A percentile compares a stretch with the other conserved stretches of the same genome.
phyloP scores from a whole-genome alignment of 2,113 vertebrate genomes.

The Raphicerus campestris region DNA sequence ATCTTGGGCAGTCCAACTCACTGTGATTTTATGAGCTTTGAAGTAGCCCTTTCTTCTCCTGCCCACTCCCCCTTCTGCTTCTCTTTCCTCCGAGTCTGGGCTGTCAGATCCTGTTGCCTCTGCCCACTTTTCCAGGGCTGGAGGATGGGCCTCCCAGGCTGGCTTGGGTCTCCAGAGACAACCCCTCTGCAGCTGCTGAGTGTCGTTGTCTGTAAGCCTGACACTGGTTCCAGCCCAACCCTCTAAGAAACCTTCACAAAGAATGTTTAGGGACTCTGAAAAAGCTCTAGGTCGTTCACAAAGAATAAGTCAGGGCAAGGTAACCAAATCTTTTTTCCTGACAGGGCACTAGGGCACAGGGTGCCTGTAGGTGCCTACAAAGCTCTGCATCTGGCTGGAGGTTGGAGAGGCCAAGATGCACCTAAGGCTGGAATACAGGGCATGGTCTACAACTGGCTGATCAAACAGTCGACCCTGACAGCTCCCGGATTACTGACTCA shows the following conservation, averaged over 20 bases:
- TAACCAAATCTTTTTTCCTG: not conserved
- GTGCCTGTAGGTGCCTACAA: not conserved
- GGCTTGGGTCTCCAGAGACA: not conserved
- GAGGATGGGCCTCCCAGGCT: not conserved
- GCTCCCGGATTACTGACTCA: not conserved
- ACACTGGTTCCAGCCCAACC: not conserved
- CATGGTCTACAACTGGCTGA: not conserved
- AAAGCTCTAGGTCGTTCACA: not conserved
- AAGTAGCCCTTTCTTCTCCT: slow-evolving; percentile 61
- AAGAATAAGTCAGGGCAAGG: not conserved
- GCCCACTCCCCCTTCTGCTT: not conserved
- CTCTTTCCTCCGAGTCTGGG: not conserved
- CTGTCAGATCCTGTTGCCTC: slow-evolving; percentile 31
- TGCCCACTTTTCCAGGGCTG: not conserved
- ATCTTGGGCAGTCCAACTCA: slow-evolving; percentile 48
- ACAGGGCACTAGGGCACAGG: not conserved
- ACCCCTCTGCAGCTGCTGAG: not conserved
- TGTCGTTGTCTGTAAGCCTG: not conserved
- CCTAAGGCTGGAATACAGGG: not conserved
- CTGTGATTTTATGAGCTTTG: slow-evolving; percentile 71
- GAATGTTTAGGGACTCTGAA: not conserved
- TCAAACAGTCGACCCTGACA: not conserved
- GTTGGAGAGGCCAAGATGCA: not conserved
- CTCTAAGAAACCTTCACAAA: not conserved
- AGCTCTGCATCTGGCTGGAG: not conserved